Conservation (phyloP, 1,140 invertebrate genomes). For the Megalonaias nervosa region DNA sequence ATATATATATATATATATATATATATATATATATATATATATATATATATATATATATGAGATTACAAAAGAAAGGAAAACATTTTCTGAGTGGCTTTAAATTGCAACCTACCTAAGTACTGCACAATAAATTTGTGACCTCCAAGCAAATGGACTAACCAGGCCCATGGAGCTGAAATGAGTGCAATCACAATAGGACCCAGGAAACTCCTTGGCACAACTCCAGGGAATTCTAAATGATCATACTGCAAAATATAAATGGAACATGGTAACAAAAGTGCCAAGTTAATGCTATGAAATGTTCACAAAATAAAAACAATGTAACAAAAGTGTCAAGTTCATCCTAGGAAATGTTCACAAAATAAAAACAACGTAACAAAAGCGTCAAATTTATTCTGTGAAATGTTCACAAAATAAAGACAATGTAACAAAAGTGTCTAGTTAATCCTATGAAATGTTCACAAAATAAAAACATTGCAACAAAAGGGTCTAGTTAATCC, state of each 20-base stretch:
- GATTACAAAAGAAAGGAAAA: too few species aligned
- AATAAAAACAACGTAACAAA: conserved; percentile 2
- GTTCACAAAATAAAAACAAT: conserved; percentile 2
- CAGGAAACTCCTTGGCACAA: conserved; percentile 96
- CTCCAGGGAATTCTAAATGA: conserved; percentile 98
- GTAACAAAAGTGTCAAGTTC: background rate
- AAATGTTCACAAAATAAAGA: conserved; percentile 6
- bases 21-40: too few species aligned
- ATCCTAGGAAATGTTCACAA: background rate
- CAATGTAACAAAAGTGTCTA: background rate
- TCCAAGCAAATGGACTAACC: conserved; percentile 79
- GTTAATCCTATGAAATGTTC: background rate
- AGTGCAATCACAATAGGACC: conserved; percentile 90
- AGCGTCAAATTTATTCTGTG: background rate
- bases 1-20: too few species aligned
- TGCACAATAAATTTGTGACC: conserved; percentile 91
- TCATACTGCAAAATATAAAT: conserved; percentile 87
- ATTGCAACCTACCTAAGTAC: conserved; percentile 85
- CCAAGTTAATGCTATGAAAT: background rate
- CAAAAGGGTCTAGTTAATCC: background rate
- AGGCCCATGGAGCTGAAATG: conserved; percentile 75
- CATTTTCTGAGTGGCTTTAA: too few species aligned
- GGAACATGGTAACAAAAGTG: conserved; percentile 1
- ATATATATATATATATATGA: too few species aligned
- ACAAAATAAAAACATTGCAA: conserved; percentile 1